A percentile compares a stretch with the other conserved stretches of the same genome.
phyloP scores from a whole-genome alignment of 1,140 invertebrate genomes.

The Amphibalanus amphitrite region DNA sequence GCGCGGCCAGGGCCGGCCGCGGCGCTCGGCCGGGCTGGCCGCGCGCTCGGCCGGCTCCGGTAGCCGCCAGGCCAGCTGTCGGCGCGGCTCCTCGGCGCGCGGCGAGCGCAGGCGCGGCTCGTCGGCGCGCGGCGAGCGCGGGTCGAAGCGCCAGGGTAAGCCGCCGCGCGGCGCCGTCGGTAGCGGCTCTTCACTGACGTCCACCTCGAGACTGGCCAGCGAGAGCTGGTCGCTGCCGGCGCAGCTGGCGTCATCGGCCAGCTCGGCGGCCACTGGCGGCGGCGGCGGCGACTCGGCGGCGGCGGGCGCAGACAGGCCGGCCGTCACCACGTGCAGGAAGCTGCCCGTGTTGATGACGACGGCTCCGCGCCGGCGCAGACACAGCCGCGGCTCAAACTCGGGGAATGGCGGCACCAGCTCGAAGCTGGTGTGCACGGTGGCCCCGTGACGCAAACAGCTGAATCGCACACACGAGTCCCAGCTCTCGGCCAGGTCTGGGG shows the following conservation, averaged over 20 bases:
- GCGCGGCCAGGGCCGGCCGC: slow-evolving; percentile 12
- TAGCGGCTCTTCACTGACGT: neutral
- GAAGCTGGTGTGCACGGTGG: slow-evolving; percentile 48
- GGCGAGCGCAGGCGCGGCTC: neutral
- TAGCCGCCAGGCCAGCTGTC: neutral
- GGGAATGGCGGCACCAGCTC: slow-evolving; percentile 48
- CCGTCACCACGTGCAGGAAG: slow-evolving; percentile 42
- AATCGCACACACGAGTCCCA: slow-evolving; percentile 38
- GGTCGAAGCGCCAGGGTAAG: neutral
- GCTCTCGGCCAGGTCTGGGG: slow-evolving; percentile 35
- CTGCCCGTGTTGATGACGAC: slow-evolving; percentile 53
- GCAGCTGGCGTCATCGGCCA: neutral
- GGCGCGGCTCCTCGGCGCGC: neutral
- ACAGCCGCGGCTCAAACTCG: slow-evolving; percentile 38
- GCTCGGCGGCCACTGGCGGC: slow-evolving; percentile 8
- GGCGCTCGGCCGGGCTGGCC: slow-evolving; percentile 4
- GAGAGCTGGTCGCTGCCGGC: neutral
- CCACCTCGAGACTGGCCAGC: neutral
- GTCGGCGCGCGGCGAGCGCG: neutral
- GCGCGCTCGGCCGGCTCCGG: neutral
- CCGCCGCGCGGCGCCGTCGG: neutral
- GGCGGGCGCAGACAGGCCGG: neutral
- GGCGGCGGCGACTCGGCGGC: slow-evolving; percentile 3
- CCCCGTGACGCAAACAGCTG: slow-evolving; percentile 44
- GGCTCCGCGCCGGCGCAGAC: slow-evolving; percentile 41